Percentiles rank a stretch among this genome's conserved stretches.
Conservation (phyloP, 2,113 vertebrate genomes). For the Brachypteracias leptosomus region DNA sequence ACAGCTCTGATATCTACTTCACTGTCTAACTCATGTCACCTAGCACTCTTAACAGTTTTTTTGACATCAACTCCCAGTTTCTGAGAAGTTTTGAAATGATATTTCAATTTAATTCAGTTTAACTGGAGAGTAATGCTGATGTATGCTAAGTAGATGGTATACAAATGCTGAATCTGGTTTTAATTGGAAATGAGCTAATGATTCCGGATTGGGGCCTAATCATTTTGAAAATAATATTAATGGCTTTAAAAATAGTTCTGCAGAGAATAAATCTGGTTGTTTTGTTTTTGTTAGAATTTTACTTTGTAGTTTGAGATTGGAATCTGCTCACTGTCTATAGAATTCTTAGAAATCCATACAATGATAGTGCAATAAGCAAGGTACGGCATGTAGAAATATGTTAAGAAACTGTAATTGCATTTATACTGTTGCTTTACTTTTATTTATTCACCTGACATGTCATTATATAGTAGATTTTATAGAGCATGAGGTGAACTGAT, state of each 20-base stretch:
- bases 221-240: not conserved
- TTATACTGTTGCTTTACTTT: not conserved
- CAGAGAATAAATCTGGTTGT: not conserved
- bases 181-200: not conserved
- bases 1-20: not conserved
- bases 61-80: not conserved
- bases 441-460: conserved; percentile 12
- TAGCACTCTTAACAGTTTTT: not conserved
- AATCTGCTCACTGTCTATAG: not conserved
- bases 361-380: not conserved
- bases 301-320: not conserved
- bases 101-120: not conserved
- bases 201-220: not conserved
- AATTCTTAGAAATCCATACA: not conserved
- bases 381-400: not conserved
- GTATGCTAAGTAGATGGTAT: not conserved
- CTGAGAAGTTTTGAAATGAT: not conserved
- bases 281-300: not conserved
- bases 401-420: not conserved
- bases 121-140: not conserved
- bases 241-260: not conserved
- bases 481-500: conserved; percentile 58
- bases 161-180: not conserved
- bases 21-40: not conserved
- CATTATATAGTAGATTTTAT: conserved; percentile 47